Conservation (phyloP, 2,113 vertebrate genomes). For the Nibea coibor region DNA sequence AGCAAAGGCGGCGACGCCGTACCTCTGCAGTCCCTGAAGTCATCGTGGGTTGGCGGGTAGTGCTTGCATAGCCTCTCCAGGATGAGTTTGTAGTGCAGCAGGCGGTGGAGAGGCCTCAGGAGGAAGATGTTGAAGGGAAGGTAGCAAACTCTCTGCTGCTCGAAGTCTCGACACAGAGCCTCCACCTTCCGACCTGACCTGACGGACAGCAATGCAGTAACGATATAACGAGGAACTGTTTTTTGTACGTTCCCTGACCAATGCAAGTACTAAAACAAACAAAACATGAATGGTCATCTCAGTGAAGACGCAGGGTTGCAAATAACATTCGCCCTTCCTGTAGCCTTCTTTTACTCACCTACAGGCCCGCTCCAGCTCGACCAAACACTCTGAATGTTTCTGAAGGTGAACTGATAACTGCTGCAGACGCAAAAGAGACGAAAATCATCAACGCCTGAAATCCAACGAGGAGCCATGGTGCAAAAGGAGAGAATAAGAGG, state of each 20-base stretch:
- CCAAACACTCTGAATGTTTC: conserved; percentile 92
- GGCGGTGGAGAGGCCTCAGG: conserved; percentile 93
- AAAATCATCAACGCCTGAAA: not conserved
- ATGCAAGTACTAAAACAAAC: too few relatives aligned
- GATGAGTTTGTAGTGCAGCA: conserved; percentile 98
- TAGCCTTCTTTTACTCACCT: conserved; percentile 70
- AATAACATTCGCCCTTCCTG: not conserved
- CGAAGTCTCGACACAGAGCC: conserved; percentile 90
- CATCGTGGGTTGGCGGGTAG: conserved; percentile 89
- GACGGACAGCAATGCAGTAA: conserved; percentile 50
- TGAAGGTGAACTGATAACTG: conserved; percentile 89
- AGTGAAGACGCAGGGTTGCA: too few relatives aligned
- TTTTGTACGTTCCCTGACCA: too few relatives aligned
- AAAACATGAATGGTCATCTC: too few relatives aligned
- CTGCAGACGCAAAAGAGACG: conserved; percentile 72
- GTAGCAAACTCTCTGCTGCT: conserved; percentile 97
- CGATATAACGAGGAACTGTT: too few relatives aligned
- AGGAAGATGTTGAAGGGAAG: conserved; percentile 96
- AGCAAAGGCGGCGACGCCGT: not conserved
- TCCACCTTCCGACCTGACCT: conserved; percentile 88
- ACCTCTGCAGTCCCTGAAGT: conserved; percentile 97
- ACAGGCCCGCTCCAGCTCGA: conserved; percentile 89
- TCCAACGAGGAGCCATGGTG: not conserved
- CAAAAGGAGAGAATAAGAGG: too few relatives aligned
- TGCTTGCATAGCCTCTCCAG: conserved; percentile 96